Evolutionary conservation across 2,797 vertebrate species (phyloP).

Genomic region (Manis javanica): DNA sequence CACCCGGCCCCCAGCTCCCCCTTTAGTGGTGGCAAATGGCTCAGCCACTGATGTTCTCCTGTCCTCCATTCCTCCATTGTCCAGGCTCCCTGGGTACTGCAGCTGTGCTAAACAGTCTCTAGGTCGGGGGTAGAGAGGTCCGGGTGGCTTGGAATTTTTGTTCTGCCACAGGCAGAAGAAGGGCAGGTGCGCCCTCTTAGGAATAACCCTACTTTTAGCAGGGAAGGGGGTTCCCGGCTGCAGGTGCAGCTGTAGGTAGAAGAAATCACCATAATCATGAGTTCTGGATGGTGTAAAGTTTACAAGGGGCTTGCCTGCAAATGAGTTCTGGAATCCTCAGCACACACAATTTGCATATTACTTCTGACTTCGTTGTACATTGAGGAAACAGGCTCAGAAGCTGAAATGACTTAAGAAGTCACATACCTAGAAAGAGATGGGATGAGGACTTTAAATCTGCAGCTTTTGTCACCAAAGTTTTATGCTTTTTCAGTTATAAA

Average conservation of each 20-base stretch:
- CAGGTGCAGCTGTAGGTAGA: not conserved
- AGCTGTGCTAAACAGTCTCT: not conserved
- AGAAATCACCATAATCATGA: not conserved
- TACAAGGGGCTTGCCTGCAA: not conserved
- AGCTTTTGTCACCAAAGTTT: not conserved
- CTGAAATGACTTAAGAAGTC: not conserved
- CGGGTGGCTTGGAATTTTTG: not conserved
- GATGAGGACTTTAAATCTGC: not conserved
- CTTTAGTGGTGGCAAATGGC: not conserved
- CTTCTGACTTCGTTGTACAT: not conserved
- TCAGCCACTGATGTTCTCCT: fast-evolving
- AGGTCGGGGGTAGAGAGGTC: not conserved
- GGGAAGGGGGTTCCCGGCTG: not conserved
- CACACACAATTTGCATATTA: not conserved
- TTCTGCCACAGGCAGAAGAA: not conserved
- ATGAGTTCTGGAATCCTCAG: not conserved
- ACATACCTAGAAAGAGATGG: not conserved
- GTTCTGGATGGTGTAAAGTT: not conserved
- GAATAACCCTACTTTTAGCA: not conserved
- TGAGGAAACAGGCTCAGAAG: not conserved
- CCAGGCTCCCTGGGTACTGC: not conserved
- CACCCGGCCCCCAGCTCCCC: too few species aligned
- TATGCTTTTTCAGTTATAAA: not conserved
- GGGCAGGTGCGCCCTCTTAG: fast-evolving
- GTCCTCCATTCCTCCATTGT: too few species aligned